Base-by-base conservation (phyloP, 64 coral and sea anemone species). In the Montipora capricornis region DNA sequence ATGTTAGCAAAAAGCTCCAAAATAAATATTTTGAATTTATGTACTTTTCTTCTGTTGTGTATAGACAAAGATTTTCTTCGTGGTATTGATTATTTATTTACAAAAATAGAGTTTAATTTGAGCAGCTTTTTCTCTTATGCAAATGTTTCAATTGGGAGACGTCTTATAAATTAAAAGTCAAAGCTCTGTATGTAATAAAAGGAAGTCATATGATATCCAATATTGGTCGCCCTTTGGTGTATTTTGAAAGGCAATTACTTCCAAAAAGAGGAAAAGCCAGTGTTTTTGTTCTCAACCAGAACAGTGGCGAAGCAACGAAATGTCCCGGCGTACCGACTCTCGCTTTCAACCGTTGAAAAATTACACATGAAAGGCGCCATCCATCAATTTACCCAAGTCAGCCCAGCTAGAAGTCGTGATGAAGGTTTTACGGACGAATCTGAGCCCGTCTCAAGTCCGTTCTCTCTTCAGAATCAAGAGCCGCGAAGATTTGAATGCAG, bases 381-480 rank as follows among this genome's bases (percentile, higher is more conserved):
- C 48, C 62, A 19, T 86, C 62, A 73, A 8, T 73, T 50, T 86
- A 5, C 46, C 10, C 64, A 45, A 78, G 19, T 16, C 15, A 2
- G 76, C 12, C 47, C 47, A 15, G 46, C 47, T 6, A 15, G 15
- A 6, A 16, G 49, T 78, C 76, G 44, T 50, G 76, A 78, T 78
- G 66, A 73, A 71, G 50, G 44, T 70, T 12, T 0, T 10, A 70
- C 4, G 50, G 82, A 71, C 16, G 60, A 86, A 26, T 20, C 19
- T 20, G 37, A 86, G 49, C 11, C 62, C 46, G 17, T 3, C 71
- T 71, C 66, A 11, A 11, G 46, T 8, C 9, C 20, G 51, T 26
- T 17, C 26, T 20, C 57, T 20, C 8, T 3, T 75, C 49, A 77
- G 87, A 78, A 60, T 68, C 2, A 94, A 70, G 87, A 94, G 26